phyloP scores from a whole-genome alignment of 1,140 invertebrate genomes.

The Teleopsis dalmanni region DNA sequence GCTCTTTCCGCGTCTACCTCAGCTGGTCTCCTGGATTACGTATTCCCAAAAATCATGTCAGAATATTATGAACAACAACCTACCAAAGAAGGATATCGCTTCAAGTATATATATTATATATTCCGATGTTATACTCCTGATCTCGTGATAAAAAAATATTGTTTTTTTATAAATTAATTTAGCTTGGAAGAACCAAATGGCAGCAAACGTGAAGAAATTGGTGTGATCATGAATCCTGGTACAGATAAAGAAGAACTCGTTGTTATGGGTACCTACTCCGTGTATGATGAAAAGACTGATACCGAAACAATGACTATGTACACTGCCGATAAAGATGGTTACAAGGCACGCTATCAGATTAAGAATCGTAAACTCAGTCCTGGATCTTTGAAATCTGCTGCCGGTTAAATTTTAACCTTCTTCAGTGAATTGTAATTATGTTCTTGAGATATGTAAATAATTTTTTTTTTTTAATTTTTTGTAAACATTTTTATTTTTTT shows the following conservation, averaged over 20 bases:
- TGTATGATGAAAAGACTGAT: slow-evolving; percentile 34
- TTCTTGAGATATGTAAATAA: too few relatives aligned
- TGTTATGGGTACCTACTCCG: slow-evolving; percentile 32
- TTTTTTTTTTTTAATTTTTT: too few relatives aligned
- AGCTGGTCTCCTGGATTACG: slow-evolving; percentile 23
- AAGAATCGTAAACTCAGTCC: slow-evolving; percentile 38
- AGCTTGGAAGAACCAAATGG: slow-evolving; percentile 36
- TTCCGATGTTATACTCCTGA: too few relatives aligned
- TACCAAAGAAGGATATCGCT: slow-evolving; percentile 32
- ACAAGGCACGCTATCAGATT: slow-evolving; percentile 28
- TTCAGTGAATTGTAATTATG: background rate
- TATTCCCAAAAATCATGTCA: slow-evolving; percentile 19
- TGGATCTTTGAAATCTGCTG: slow-evolving; percentile 31
- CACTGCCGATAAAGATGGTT: slow-evolving; percentile 41
- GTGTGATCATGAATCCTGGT: slow-evolving; percentile 37
- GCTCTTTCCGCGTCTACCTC: slow-evolving; percentile 23
- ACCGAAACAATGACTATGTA: slow-evolving; percentile 37
- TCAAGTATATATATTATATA: slow-evolving; percentile 18
- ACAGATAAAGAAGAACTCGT: slow-evolving; percentile 34
- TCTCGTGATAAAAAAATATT: background rate
- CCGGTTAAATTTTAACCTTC: slow-evolving; percentile 23
- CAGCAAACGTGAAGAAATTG: slow-evolving; percentile 35
- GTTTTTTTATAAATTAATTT: background rate
- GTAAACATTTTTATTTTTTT: too few relatives aligned
- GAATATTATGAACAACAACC: slow-evolving; percentile 20